Base-by-base conservation (phyloP, 2,888 invertebrate species). In the Tenthredo scrophulariae region DNA sequence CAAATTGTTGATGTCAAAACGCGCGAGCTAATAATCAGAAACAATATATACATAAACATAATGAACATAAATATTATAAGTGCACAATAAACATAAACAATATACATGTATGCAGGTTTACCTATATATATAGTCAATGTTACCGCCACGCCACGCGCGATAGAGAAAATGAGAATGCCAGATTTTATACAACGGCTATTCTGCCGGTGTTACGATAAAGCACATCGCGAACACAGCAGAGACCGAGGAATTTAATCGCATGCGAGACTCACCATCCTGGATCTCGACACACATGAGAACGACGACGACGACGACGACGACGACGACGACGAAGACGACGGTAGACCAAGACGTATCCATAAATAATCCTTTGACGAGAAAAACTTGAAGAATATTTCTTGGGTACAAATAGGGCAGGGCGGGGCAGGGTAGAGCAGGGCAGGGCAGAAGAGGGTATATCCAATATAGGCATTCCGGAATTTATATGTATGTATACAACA, bases 61-160 rank as follows among this genome's bases (percentile, higher is more conserved):
- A 50, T 50, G 18, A 13, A 54, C n/a, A 54, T 54, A 1, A 18
- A 50, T 50, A 50, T 5, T 46, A 50, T 5, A 50, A 18, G 1
- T 50, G 3, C 18, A 50, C 18, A 50, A 50, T 50, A 18, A 43
- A 43, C 50, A 50, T 50, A n/a, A 50, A 50, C 6, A 50, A 50
- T 50, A 50, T 50, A 5, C 15, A 50, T 18, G 18, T 15, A 50
- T 46, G 18, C 50, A 50, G 50, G 15, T 50, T 10, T 43, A 43
- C 40, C 7, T 9, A 33, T 29, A 29, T 1, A 29, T 67, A 74
- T 72, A 74, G 22, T 43, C 72, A 74, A 13, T 74, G 74, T 74
- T 43, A 74, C 74, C 74, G 74, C n/a, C 43, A 40, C 72, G 72
- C 72, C 10, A 72, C 72, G 37, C 40, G 40, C n/a, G 72, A 72